Conservation (phyloP, 2,888 invertebrate genomes). For the Caenorhabditis sp. region DNA sequence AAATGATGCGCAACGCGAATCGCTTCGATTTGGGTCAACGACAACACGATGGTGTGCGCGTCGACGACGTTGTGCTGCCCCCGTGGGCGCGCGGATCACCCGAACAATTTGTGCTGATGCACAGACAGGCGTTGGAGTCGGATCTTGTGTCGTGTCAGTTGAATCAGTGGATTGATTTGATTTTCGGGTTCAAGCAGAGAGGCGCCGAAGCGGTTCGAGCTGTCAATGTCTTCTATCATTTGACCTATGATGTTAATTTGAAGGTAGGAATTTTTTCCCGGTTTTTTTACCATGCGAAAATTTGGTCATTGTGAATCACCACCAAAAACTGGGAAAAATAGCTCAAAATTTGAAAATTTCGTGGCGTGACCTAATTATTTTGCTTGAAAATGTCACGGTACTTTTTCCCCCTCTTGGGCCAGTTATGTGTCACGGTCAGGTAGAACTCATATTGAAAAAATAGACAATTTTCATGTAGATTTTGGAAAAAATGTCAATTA, state of each 20-base stretch:
- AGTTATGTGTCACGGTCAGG: no score
- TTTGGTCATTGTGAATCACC: no score
- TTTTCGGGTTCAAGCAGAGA: conserved; percentile 98
- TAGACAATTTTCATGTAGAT: no score
- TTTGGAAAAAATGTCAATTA: no score
- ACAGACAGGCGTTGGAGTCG: conserved; percentile 96
- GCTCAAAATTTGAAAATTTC: no score
- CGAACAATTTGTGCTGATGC: conserved; percentile 96
- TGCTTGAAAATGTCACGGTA: no score
- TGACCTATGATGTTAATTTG: conserved; percentile 96
- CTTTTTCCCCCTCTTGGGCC: no score
- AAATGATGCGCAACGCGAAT: conserved; percentile 89
- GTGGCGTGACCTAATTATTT: no score
- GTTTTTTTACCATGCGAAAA: no score
- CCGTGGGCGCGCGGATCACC: conserved; percentile 89
- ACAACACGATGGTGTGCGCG: conserved; percentile 38
- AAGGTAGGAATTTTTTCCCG: conserved; percentile 74
- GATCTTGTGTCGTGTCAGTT: conserved; percentile 99
- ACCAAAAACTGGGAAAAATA: no score
- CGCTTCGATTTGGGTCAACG: conserved; percentile 45
- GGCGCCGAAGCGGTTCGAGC: conserved; percentile 82
- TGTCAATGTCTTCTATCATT: conserved; percentile 98
- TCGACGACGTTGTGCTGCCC: conserved; percentile 84
- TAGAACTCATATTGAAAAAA: no score
- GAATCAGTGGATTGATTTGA: conserved; percentile 99